These are phyloP conservation scores for Paramormyrops kingsleyae DNA, from an alignment of 2,113 vertebrate species.

Conservation along the genomic window DNA sequence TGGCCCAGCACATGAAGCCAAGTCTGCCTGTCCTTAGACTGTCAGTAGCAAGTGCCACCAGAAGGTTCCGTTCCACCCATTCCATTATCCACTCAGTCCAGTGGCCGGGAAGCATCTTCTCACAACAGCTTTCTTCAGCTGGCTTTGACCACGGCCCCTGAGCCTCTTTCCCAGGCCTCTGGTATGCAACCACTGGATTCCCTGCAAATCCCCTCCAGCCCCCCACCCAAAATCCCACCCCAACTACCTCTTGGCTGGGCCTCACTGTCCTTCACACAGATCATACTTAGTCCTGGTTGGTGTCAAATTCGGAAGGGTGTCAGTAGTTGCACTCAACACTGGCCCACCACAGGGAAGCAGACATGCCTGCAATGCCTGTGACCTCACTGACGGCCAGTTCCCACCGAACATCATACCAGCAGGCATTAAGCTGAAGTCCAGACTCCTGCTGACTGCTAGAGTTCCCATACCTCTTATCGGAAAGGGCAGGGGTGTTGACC, in stretches of 20 bases:
- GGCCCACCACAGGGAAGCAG: neutral
- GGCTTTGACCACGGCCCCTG: neutral
- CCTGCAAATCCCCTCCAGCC: slow-evolving; percentile 12
- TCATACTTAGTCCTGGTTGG: neutral
- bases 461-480: slow-evolving; percentile 13
- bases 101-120: neutral
- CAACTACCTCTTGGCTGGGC: slow-evolving; percentile 28
- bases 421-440: slow-evolving; percentile 3
- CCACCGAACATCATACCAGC: neutral
- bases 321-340: neutral
- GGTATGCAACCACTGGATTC: slow-evolving; percentile 26
- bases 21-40: neutral
- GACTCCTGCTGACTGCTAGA: neutral
- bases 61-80: neutral
- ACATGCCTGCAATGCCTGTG: neutral
- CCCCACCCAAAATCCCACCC: slow-evolving; percentile 16
- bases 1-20: neutral
- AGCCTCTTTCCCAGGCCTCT: slow-evolving; percentile 3
- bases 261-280: neutral
- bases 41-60: neutral
- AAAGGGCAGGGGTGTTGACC: slow-evolving; percentile 13
- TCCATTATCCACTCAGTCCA: neutral
- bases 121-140: neutral
- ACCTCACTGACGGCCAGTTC: neutral
- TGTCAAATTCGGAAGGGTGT: neutral